Percentiles rank a stretch among this genome's conserved stretches.
Evolutionary conservation across 2,113 vertebrate genomes (phyloP).

Genomic region (Mustelus asterias): DNA sequence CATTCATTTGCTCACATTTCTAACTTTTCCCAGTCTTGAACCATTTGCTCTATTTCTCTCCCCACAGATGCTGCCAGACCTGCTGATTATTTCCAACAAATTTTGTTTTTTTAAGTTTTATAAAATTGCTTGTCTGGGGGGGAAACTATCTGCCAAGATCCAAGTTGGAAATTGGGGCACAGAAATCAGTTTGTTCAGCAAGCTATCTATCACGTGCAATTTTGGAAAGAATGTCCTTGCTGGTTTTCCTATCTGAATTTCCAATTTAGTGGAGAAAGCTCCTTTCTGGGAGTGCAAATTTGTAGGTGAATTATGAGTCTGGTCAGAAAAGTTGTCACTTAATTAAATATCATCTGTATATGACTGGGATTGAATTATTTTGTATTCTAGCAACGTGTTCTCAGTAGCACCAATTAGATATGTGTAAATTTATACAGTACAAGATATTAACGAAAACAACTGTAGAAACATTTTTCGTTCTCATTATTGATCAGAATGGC

Average conservation of each 20-base stretch:
- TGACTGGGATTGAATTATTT: neutral
- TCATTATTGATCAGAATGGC: neutral
- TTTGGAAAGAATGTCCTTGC: neutral
- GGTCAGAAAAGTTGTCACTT: neutral
- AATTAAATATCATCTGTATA: neutral
- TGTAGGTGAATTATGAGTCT: neutral
- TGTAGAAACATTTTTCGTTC: neutral
- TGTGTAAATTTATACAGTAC: neutral
- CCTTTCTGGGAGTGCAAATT: too few relatives aligned
- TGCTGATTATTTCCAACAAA: too few relatives aligned
- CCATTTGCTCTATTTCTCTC: too few relatives aligned
- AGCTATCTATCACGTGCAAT: neutral
- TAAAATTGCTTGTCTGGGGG: neutral
- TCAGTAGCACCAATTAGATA: neutral
- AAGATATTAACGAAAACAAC: neutral
- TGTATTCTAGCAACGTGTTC: neutral
- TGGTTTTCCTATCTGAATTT: neutral
- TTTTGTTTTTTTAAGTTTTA: neutral
- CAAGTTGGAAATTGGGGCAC: neutral
- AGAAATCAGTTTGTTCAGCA: neutral
- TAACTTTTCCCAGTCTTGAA: too few relatives aligned
- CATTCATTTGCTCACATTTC: too few relatives aligned
- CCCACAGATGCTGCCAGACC: too few relatives aligned
- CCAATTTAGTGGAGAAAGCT: neutral
- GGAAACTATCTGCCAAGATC: neutral